A percentile compares a stretch with the other conserved stretches of the same genome.
phyloP scores from a whole-genome alignment of 2,888 invertebrate genomes.

The Torymus auratus region DNA sequence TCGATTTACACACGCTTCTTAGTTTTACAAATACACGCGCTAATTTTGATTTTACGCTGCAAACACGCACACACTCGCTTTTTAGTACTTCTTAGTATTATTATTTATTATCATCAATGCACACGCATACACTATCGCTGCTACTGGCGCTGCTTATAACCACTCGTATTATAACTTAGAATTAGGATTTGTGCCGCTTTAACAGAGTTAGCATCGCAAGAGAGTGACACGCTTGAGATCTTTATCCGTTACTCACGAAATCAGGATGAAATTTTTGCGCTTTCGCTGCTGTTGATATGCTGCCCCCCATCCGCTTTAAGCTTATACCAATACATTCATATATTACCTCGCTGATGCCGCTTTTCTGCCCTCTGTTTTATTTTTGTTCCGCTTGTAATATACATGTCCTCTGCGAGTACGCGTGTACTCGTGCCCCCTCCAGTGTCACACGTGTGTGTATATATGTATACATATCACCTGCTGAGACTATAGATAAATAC shows the following conservation, averaged over 20 bases:
- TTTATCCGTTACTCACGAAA: slow-evolving; percentile 7
- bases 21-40: slow-evolving; percentile 43
- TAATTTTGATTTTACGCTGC: slow-evolving; percentile 1
- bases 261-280: neutral
- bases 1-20: slow-evolving; percentile 37
- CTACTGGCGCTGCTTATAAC: slow-evolving; percentile 9
- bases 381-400: slow-evolving; percentile 26
- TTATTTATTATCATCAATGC: no score
- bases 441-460: slow-evolving; percentile 19
- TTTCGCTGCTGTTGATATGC: slow-evolving; percentile 5
- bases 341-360: neutral
- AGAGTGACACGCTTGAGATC: slow-evolving; percentile 35
- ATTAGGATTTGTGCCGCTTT: slow-evolving; percentile 34
- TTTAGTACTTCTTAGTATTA: neutral
- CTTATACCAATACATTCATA: slow-evolving; percentile 22
- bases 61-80: neutral
- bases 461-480: slow-evolving; percentile 23
- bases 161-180: slow-evolving; percentile 5
- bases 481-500: slow-evolving; percentile 10
- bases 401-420: slow-evolving; percentile 4
- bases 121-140: neutral
- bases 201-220: slow-evolving; percentile 19
- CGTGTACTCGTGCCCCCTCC: slow-evolving; percentile 16
- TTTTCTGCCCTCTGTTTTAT: neutral
- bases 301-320: slow-evolving; percentile 14